A percentile compares a stretch with the other conserved stretches of the same genome.
Conservation (phyloP, 2,797 vertebrate species). For the Heliangelus exortis region DNA sequence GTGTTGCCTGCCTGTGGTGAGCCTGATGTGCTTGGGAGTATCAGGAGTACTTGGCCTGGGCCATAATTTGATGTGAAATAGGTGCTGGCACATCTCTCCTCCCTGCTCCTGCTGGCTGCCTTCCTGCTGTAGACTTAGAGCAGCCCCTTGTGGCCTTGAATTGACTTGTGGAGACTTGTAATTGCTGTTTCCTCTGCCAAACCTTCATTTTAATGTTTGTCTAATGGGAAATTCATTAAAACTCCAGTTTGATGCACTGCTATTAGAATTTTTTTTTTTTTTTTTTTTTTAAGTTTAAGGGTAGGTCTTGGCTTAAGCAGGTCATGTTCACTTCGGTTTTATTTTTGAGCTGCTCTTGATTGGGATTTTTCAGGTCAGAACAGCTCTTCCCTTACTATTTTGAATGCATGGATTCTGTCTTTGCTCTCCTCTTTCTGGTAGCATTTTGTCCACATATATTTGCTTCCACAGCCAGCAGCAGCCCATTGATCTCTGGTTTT, state of each 20-base stretch:
- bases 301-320: not conserved
- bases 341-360: not conserved
- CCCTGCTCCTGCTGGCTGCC: not conserved
- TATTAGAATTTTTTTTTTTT: not conserved
- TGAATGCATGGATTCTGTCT: not conserved
- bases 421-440: not conserved
- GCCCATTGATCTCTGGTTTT: not conserved
- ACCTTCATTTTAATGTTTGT: not conserved
- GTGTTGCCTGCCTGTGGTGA: rapidly evolving
- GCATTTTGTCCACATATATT: not conserved
- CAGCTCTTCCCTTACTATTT: not conserved
- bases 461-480: not conserved
- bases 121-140: conserved; percentile 13
- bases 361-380: not conserved
- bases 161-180: not conserved
- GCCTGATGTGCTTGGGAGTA: not conserved
- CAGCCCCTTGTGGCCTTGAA: conserved; percentile 68
- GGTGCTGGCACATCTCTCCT: not conserved
- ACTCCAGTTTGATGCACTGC: not conserved
- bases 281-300: not conserved
- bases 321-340: not conserved
- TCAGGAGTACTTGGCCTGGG: rapidly evolving
- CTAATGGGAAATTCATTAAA: not conserved
- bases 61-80: rapidly evolving
- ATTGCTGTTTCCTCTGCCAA: not conserved